Evolutionary conservation across 1,140 invertebrate genomes (phyloP), one percentile per base, ranked within the genome.

Genomic region (Halesus radiatus): DNA sequence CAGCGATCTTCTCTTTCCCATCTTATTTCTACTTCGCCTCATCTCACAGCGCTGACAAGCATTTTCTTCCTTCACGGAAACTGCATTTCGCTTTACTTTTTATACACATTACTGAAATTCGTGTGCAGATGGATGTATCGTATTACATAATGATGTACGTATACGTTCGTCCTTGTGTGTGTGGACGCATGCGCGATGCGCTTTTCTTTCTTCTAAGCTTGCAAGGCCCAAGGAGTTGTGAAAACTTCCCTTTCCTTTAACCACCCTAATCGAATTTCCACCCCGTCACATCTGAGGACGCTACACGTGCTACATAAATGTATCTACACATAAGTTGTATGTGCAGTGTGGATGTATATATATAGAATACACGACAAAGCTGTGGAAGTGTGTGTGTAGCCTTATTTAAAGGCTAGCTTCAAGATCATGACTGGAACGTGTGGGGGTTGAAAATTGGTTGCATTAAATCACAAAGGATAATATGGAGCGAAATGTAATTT

Each of bases 121-220:
- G 20, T 23, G 70, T 74, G 37, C 13, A 13, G 50, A n/a, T 53
- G 70, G 20, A 32, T 32, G 68, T 18, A n/a, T 72, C 32, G 16
- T 32, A 16, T n/a, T 32, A 16, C 16, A 37, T 37, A 8, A 37
- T 8, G 32, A 6, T 37, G 32, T 37, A 37, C 7, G 72, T 74
- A 54, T 37, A 37, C 32, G 20, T 74, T 15, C 60, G 23, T 76
- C 10, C 26, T 15, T 54, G 54, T 53, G 29, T n/a, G 70, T 37
- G 32, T 37, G 32, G 32, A 20, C 79, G 76, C 80, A 78, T 81
- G 80, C 80, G 80, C 76, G 23, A 23, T 66, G n/a, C 53, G 20
- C 16, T 73, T 81, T 81, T 62, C 80, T 81, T 78, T 81, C 68
- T 81, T 81, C 76, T 78, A 64, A 78, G 70, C 32, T 64, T 75